phyloP scores from a whole-genome alignment of 1,140 invertebrate genomes.

The Dryas iulia region DNA sequence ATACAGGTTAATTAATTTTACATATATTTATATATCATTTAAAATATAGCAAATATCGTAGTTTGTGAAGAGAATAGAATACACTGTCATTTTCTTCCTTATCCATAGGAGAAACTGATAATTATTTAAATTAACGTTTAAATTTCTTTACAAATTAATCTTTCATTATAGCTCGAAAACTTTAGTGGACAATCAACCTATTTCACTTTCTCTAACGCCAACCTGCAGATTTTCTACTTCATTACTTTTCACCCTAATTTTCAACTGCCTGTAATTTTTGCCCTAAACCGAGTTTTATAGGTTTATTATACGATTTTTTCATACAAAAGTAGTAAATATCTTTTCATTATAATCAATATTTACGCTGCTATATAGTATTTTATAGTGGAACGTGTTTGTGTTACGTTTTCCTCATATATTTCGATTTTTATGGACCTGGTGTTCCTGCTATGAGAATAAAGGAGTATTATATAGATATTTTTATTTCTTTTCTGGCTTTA shows the following conservation, averaged over 20 bases:
- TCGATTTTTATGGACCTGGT: not conserved
- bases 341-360: slow-evolving; percentile 19
- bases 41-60: no score
- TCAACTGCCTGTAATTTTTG: slow-evolving; percentile 19
- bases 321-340: slow-evolving; percentile 1
- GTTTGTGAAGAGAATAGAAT: no score
- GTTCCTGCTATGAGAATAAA: no score
- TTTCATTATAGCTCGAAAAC: not conserved
- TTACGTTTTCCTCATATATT: not conserved
- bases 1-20: no score
- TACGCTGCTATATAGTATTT: slow-evolving; percentile 3
- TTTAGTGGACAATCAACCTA: not conserved
- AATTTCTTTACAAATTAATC: no score
- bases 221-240: slow-evolving; percentile 22
- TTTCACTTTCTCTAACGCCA: not conserved
- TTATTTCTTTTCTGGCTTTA: no score
- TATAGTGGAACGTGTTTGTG: not conserved
- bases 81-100: no score
- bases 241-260: slow-evolving; percentile 20
- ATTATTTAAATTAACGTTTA: no score
- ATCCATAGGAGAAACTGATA: no score
- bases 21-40: no score
- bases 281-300: not conserved
- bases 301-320: slow-evolving; percentile 14
- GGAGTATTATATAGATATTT: no score